Base-by-base conservation (phyloP, 2,888 invertebrate genomes). In the Agriotes lineatus region DNA sequence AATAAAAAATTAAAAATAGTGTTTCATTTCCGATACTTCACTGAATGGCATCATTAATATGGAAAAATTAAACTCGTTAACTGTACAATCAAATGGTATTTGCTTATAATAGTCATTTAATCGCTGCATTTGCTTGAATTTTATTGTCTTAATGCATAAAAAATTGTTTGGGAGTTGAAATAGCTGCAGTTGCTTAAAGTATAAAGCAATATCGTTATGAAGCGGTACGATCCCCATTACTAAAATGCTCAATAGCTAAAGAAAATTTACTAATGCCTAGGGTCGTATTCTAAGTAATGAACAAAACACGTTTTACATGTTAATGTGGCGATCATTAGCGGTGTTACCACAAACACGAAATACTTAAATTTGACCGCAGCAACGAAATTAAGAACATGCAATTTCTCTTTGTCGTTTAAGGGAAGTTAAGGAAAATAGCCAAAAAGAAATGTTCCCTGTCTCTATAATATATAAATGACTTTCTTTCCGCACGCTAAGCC, bases 401-500 rank as follows among this genome's bases (percentile, higher is more conserved):
- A 64, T 64, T 64, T 57, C 45, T 64, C 48, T 45, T 64, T 64
- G 48, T 48, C 57, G 25, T 64, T 56, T 33, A 57, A 22, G 35
- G 19, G 20, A 60, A 22, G 60, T 59, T 44, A 45, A 59, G 35
- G 39, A 65, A 58, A 67, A 67, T 61, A 12, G 52, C 14, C 44
- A 62, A 68, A 63, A 68, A 52, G 67, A 63, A 68, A 62, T 63
- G 67, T 62, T 62, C 59, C 50, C 61, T 52, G 67, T 63, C 67
- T 63, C 62, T 63, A 62, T 68, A 68, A 62, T 62, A 57, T 59
- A 68, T 64, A 68, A 63, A 68, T 63, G 63, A 68, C 58, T 68
- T 62, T 70, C 70, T 70, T 67, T 70, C 67, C 64, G 67, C 70
- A 70, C 70, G 67, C 64, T 60, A 62, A 63, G 57, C 59, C 70